Conservation (phyloP, 2,113 vertebrate species). For the Telmatochromis sp. region DNA sequence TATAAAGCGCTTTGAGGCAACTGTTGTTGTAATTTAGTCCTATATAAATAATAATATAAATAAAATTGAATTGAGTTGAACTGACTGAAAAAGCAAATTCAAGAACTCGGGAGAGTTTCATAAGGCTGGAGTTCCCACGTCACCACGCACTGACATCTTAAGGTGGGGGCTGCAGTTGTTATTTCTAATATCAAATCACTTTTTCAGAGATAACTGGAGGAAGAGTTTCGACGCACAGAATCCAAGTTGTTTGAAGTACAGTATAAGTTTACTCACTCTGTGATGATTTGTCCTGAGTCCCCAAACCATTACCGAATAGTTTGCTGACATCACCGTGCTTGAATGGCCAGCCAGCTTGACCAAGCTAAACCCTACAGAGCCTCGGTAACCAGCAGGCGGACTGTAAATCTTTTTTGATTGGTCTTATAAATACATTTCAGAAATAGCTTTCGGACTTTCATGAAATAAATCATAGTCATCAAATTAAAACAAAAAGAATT, state of each 20-base stretch:
- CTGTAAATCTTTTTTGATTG: not conserved
- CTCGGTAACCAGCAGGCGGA: accelerated
- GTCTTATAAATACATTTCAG: not conserved
- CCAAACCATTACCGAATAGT: not conserved
- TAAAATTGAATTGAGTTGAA: not conserved
- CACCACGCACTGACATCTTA: not conserved
- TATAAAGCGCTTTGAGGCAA: not conserved
- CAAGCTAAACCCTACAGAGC: not conserved
- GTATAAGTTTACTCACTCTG: not conserved
- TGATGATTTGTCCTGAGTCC: not conserved
- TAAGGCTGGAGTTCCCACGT: not conserved
- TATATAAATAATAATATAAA: not conserved
- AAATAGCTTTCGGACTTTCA: accelerated
- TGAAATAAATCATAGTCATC: not conserved
- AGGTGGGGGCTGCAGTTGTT: not conserved
- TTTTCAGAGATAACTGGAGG: not conserved
- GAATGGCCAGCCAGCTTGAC: not conserved
- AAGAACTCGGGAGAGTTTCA: not conserved
- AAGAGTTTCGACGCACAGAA: not conserved
- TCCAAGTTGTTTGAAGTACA: not conserved
- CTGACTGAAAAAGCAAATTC: not conserved
- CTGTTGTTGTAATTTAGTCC: not conserved
- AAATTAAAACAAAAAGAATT: not conserved
- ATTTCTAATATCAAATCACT: not conserved
- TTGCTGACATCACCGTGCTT: not conserved